A percentile compares a stretch with the other conserved stretches of the same genome.
phyloP scores from a whole-genome alignment of 2,113 vertebrate species.

The Cacatua alba region DNA sequence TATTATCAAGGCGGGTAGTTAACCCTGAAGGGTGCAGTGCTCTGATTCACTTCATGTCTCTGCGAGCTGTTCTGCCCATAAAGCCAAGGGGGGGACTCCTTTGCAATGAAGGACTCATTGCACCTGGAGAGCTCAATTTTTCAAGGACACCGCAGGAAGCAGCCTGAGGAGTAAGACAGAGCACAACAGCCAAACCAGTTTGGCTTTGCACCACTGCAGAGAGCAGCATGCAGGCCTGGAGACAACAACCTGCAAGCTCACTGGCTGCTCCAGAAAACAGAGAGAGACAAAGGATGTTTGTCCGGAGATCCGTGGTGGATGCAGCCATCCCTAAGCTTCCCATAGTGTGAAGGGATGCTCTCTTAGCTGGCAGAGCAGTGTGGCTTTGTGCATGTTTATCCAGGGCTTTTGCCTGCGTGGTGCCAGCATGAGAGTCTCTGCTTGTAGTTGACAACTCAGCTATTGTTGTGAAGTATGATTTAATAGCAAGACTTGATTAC shows the following conservation, averaged over 20 bases:
- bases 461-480: conserved; percentile 63
- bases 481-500: conserved; percentile 64
- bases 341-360: background rate
- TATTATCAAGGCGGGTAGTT: background rate
- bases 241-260: background rate
- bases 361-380: background rate
- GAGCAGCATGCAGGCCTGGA: background rate
- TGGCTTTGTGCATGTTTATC: background rate
- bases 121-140: background rate
- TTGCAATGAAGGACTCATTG: background rate
- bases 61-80: background rate
- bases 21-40: background rate
- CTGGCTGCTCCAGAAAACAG: background rate
- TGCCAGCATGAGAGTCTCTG: background rate
- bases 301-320: background rate
- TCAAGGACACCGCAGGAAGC: background rate
- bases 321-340: background rate
- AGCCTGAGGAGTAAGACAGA: background rate
- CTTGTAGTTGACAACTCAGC: conserved; percentile 31
- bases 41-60: background rate
- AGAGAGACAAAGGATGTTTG: background rate
- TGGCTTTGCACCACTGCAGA: background rate
- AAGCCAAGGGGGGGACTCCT: background rate
- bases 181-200: background rate
- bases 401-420: background rate